These are phyloP conservation scores for Anniella stebbinsi DNA, from an alignment of 2,797 vertebrate genomes.

Conservation along the genomic window DNA sequence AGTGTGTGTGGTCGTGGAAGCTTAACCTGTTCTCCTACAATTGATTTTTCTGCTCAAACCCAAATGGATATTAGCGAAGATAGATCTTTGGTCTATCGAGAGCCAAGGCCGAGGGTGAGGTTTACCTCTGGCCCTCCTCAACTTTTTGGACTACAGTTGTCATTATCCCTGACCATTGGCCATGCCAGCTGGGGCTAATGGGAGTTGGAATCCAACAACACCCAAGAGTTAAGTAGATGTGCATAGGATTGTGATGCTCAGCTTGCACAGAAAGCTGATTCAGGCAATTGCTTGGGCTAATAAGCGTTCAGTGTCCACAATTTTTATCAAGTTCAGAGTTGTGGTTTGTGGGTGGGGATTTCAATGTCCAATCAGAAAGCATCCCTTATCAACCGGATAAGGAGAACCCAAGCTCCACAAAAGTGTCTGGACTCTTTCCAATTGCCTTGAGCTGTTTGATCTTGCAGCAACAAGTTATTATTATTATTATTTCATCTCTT, in stretches of 20 bases:
- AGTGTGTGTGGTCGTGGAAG: not conserved
- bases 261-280: not conserved
- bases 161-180: not conserved
- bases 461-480: not conserved
- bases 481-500: too few species aligned
- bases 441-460: not conserved
- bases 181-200: not conserved
- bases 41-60: not conserved
- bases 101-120: not conserved
- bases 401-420: not conserved
- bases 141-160: not conserved
- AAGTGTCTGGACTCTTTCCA: not conserved
- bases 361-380: not conserved
- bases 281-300: not conserved
- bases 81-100: not conserved
- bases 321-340: not conserved
- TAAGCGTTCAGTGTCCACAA: not conserved
- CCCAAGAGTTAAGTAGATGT: not conserved
- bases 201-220: not conserved
- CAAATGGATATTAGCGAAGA: not conserved
- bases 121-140: not conserved
- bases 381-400: too few species aligned
- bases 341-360: not conserved
- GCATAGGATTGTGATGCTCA: too few species aligned
- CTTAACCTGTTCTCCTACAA: not conserved